Percentiles rank a stretch among this genome's conserved stretches.
Evolutionary conservation across 2,797 vertebrate genomes (phyloP).

Genomic region (Tenualosa thibaudeaui): DNA sequence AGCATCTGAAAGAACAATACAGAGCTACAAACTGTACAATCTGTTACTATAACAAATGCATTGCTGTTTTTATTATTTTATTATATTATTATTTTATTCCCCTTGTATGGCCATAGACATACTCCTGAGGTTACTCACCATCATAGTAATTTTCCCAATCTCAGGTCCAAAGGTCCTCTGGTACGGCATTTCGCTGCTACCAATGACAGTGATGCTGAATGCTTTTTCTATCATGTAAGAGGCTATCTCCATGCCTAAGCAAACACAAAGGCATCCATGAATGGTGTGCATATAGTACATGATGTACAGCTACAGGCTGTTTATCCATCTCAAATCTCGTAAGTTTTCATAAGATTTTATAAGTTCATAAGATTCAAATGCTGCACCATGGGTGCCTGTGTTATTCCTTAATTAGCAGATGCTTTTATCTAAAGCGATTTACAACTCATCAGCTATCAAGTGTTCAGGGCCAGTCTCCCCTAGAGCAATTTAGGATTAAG

Average conservation of each 20-base stretch:
- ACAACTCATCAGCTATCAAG: too few relatives aligned
- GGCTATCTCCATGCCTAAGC: constrained; percentile 81
- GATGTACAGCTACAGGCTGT: background rate
- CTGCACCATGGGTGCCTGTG: background rate
- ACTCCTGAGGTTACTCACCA: constrained; percentile 61
- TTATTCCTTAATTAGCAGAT: background rate
- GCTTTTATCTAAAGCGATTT: too few relatives aligned
- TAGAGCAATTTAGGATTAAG: too few relatives aligned
- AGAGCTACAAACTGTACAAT: background rate
- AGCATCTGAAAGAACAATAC: constrained; percentile 72
- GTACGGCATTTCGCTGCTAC: constrained; percentile 76
- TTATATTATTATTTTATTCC: too few relatives aligned
- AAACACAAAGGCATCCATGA: background rate
- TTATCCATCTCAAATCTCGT: background rate
- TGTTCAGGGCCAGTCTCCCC: too few relatives aligned
- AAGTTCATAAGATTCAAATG: background rate
- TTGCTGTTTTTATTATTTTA: background rate
- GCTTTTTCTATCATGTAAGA: constrained; percentile 78
- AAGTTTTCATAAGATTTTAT: too few relatives aligned
- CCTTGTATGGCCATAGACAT: background rate
- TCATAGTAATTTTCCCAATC: constrained; percentile 76
- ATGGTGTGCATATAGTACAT: background rate
- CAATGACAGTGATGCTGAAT: constrained; percentile 75
- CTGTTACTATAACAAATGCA: background rate
- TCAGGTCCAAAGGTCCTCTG: constrained; percentile 75